A percentile compares a stretch with the other conserved stretches of the same genome.
Conservation (phyloP, 2,113 vertebrate genomes). For the Ptilonorhynchus violaceus region DNA sequence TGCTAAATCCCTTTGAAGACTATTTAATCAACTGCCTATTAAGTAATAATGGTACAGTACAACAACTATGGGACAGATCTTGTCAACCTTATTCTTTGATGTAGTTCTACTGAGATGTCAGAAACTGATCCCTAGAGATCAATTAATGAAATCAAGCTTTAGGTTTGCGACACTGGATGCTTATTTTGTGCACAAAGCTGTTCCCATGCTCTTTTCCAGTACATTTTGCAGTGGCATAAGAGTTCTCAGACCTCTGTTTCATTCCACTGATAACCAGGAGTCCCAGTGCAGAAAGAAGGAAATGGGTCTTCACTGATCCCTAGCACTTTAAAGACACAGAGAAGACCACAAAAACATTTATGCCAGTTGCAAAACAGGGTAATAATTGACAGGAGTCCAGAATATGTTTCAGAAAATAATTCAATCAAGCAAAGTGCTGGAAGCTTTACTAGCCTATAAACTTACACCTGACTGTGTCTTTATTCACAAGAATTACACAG, state of each 20-base stretch:
- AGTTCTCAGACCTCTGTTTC: background rate
- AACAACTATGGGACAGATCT: background rate
- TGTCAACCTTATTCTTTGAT: constrained; percentile 17
- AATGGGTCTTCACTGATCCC: background rate
- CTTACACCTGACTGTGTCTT: background rate
- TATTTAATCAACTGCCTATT: constrained; percentile 2
- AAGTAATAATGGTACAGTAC: background rate
- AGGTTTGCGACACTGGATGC: background rate
- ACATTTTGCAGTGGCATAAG: background rate
- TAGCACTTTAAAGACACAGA: background rate
- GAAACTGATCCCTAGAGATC: background rate
- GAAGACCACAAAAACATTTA: background rate
- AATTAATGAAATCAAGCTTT: background rate
- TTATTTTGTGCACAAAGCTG: background rate
- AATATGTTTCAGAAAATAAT: background rate
- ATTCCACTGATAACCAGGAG: background rate
- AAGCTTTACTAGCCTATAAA: background rate
- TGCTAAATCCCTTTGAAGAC: constrained; percentile 29
- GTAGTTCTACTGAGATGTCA: background rate
- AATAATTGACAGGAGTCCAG: background rate
- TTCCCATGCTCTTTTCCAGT: background rate
- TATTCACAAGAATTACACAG: background rate
- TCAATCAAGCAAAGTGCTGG: background rate
- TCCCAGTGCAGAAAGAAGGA: background rate
- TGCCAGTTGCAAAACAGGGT: background rate